phyloP scores from a whole-genome alignment of 2,888 invertebrate genomes.

The Athripsodes cinereus region DNA sequence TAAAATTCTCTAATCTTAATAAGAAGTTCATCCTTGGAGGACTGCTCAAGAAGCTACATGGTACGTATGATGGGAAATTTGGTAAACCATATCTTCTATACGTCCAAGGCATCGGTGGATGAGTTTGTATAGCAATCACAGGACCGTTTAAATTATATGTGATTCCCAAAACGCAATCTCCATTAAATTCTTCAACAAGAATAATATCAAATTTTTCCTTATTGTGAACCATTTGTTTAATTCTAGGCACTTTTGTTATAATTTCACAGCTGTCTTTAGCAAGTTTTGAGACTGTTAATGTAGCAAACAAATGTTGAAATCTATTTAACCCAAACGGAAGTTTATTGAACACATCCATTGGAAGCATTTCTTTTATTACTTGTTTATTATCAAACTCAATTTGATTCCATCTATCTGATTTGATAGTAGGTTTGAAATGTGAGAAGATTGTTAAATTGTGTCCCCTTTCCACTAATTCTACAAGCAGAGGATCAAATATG shows the following conservation, averaged over 20 bases:
- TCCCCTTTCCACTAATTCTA: constrained; percentile 39
- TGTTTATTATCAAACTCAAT: constrained; percentile 32
- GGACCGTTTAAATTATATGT: constrained; percentile 53
- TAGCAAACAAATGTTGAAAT: constrained; percentile 23
- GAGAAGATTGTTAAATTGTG: constrained; percentile 46
- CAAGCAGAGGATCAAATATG: constrained; percentile 42
- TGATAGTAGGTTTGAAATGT: constrained; percentile 35
- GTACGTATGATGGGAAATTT: constrained; percentile 48
- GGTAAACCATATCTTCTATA: constrained; percentile 41
- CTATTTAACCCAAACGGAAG: constrained; percentile 28
- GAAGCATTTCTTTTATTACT: constrained; percentile 33
- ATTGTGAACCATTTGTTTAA: constrained; percentile 37
- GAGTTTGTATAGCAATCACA: constrained; percentile 50
- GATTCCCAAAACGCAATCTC: constrained; percentile 59
- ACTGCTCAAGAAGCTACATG: constrained; percentile 33
- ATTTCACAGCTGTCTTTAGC: constrained; percentile 35
- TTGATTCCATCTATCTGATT: constrained; percentile 29
- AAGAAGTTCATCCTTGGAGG: constrained; percentile 39
- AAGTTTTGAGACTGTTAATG: not conserved
- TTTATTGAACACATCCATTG: constrained; percentile 32
- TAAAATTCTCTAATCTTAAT: constrained; percentile 41
- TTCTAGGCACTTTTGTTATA: constrained; percentile 38
- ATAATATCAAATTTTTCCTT: constrained; percentile 53
- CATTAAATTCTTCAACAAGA: constrained; percentile 56
- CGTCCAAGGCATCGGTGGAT: constrained; percentile 53